phyloP scores from a whole-genome alignment of 2,113 vertebrate species.

The Rissa tridactyla region DNA sequence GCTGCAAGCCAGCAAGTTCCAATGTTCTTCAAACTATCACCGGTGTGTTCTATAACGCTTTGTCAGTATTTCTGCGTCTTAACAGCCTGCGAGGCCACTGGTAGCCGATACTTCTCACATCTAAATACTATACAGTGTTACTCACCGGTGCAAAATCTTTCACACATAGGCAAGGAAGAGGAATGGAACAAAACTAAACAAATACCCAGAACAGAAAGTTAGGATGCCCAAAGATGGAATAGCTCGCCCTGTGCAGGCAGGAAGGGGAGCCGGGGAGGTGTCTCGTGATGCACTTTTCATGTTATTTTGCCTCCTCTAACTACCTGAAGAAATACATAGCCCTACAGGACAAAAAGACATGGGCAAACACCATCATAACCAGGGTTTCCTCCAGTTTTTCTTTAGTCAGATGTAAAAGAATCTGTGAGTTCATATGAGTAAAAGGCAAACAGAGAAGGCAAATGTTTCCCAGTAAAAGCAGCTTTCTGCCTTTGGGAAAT shows the following conservation, averaged over 20 bases:
- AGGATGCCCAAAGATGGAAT: neutral
- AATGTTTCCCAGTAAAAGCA: neutral
- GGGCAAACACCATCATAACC: neutral
- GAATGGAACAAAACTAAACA: neutral
- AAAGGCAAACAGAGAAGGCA: neutral
- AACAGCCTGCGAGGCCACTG: neutral
- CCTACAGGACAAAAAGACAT: neutral
- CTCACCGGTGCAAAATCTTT: neutral
- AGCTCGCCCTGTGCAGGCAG: fast-evolving
- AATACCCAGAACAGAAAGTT: neutral
- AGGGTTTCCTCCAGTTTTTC: neutral
- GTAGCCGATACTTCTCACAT: neutral
- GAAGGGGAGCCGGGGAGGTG: neutral
- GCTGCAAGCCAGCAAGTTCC: neutral
- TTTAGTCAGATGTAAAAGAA: neutral
- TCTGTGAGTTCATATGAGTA: neutral
- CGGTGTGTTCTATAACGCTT: neutral
- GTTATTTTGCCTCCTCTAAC: neutral
- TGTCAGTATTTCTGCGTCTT: neutral
- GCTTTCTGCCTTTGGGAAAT: neutral
- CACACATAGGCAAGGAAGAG: neutral
- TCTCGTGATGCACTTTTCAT: neutral
- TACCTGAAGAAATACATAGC: neutral
- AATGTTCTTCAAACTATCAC: neutral
- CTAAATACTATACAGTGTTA: neutral